phyloP scores from a whole-genome alignment of 2,888 invertebrate species.

The Orthosia incerta region DNA sequence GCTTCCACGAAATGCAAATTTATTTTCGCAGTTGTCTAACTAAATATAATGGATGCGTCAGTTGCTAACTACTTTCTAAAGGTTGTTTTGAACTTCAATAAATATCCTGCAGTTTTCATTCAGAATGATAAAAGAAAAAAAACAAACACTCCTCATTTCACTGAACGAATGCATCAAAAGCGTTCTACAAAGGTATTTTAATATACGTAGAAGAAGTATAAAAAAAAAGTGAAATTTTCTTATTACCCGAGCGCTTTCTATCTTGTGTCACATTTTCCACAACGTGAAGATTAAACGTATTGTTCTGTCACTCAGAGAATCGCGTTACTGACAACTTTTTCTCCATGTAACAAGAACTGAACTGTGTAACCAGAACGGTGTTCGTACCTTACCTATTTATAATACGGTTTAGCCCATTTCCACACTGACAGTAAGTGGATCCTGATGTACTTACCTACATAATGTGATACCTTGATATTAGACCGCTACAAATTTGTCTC shows the following conservation, averaged over 20 bases:
- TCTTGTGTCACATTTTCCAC: constrained; percentile 79
- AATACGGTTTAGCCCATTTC: constrained; percentile 79
- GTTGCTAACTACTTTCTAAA: constrained; percentile 22
- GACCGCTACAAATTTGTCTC: constrained; percentile 59
- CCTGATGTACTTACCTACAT: constrained; percentile 76
- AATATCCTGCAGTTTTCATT: constrained; percentile 1
- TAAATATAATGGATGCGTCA: constrained; percentile 36
- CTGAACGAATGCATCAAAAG: constrained; percentile 52
- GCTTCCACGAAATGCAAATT: constrained; percentile 70
- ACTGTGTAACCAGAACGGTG: constrained; percentile 81
- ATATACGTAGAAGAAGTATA: constrained; percentile 56
- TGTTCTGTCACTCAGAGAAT: constrained; percentile 86
- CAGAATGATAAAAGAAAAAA: constrained; percentile 5
- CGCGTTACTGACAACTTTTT: constrained; percentile 85
- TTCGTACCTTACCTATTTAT: constrained; percentile 83
- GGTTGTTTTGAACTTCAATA: constrained; percentile 4
- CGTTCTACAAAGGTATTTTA: constrained; percentile 55
- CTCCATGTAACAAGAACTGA: constrained; percentile 79
- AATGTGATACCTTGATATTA: constrained; percentile 66
- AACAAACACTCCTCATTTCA: constrained; percentile 36
- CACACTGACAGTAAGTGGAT: constrained; percentile 80
- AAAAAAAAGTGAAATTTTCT: constrained; percentile 66
- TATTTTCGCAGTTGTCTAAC: constrained; percentile 54
- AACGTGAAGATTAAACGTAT: constrained; percentile 86
- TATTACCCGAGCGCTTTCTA: constrained; percentile 70